Conservation (phyloP, 2,797 vertebrate genomes). For the Oreortyx pictus region DNA sequence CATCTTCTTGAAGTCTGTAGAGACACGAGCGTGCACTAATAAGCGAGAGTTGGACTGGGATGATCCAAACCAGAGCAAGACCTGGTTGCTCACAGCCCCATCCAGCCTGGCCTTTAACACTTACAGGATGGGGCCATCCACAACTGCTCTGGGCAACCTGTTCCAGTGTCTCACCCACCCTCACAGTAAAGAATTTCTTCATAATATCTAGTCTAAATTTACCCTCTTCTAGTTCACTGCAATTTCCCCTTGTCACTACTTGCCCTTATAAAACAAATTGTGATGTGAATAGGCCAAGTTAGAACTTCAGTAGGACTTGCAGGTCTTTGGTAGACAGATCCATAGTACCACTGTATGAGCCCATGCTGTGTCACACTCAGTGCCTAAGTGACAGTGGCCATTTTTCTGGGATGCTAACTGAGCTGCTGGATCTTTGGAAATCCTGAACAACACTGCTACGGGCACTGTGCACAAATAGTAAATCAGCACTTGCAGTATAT, state of each 20-base stretch:
- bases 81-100: too few relatives aligned
- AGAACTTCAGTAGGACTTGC: background rate
- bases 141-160: too few relatives aligned
- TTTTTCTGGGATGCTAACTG: background rate
- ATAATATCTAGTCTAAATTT: too few relatives aligned
- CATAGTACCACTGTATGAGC: accelerated
- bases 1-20: accelerated
- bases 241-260: too few relatives aligned
- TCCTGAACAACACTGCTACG: background rate
- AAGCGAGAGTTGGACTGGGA: background rate
- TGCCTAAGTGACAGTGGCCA: background rate
- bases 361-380: accelerated
- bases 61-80: background rate
- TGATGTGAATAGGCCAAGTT: too few relatives aligned
- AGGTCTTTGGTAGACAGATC: background rate
- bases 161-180: too few relatives aligned
- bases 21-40: background rate
- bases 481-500: background rate
- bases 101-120: too few relatives aligned
- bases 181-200: too few relatives aligned
- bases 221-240: too few relatives aligned
- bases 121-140: too few relatives aligned
- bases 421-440: background rate
- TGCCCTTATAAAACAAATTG: background rate
- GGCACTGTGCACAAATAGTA: background rate